Percentiles rank a stretch among this genome's conserved stretches.
Evolutionary conservation across 2,113 vertebrate genomes (phyloP).

Genomic region (Leucosticte australis): DNA sequence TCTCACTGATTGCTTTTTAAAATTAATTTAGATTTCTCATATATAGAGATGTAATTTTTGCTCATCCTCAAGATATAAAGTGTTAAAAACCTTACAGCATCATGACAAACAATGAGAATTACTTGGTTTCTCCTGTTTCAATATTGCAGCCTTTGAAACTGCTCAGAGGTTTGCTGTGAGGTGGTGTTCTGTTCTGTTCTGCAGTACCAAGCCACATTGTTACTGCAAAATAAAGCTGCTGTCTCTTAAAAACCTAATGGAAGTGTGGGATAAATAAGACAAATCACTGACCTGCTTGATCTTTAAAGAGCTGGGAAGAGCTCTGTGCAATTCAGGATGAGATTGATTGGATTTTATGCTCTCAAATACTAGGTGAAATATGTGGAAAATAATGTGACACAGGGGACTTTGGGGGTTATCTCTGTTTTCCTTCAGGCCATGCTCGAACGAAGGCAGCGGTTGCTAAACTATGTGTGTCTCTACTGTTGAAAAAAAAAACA

Average conservation of each 20-base stretch:
- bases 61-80: not conserved
- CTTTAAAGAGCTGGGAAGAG: not conserved
- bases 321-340: not conserved
- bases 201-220: not conserved
- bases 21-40: not conserved
- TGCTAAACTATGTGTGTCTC: not conserved
- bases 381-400: not conserved
- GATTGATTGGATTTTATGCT: not conserved
- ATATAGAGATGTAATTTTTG: not conserved
- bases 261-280: not conserved
- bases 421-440: not conserved
- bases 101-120: not conserved
- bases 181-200: not conserved
- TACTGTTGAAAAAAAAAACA: not conserved
- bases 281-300: not conserved
- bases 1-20: not conserved
- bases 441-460: not conserved
- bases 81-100: not conserved
- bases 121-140: not conserved
- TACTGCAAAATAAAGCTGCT: not conserved
- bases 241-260: not conserved
- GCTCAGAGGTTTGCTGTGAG: not conserved
- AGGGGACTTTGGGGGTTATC: not conserved
- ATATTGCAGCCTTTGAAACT: not conserved
- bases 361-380: not conserved